These are phyloP conservation scores for Liolophura sinensis DNA, from an alignment of 1,140 invertebrate species.

Conservation along the genomic window DNA sequence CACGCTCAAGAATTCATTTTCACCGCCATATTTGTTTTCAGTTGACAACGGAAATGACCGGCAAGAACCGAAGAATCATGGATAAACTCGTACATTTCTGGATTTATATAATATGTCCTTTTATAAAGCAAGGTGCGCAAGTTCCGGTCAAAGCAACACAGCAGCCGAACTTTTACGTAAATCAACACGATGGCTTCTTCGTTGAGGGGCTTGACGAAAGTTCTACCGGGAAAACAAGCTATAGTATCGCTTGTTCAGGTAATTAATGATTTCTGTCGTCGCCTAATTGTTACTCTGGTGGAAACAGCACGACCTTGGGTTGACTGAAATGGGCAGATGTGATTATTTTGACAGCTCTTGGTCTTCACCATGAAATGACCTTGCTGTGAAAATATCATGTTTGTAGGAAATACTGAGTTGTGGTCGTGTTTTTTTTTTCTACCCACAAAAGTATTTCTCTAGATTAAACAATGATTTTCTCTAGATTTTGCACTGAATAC, in stretches of 20 bases:
- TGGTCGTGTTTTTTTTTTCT: conserved; percentile 2
- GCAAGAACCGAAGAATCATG: conserved; percentile 2
- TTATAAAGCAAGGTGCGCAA: conserved; percentile 9
- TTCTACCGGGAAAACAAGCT: conserved; percentile 30
- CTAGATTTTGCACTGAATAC: too few species aligned
- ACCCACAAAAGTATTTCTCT: neutral
- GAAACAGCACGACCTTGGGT: neutral
- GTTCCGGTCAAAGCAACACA: neutral
- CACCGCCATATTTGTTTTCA: neutral
- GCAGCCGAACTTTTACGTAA: conserved; percentile 5
- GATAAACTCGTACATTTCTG: neutral
- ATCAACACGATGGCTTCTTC: conserved; percentile 27
- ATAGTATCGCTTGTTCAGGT: conserved; percentile 37
- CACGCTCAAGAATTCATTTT: conserved; percentile 8
- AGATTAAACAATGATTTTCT: too few species aligned
- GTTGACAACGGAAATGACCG: neutral
- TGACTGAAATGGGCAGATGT: neutral
- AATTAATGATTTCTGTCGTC: conserved; percentile 2
- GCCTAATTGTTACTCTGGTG: neutral
- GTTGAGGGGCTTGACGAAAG: conserved; percentile 19
- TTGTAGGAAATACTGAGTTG: conserved; percentile 1
- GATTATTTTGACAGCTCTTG: neutral
- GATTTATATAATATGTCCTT: conserved; percentile 24
- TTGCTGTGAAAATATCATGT: neutral
- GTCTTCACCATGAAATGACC: neutral